Evolutionary conservation across 2,888 invertebrate species (phyloP).

Genomic region (Apeira syringaria): DNA sequence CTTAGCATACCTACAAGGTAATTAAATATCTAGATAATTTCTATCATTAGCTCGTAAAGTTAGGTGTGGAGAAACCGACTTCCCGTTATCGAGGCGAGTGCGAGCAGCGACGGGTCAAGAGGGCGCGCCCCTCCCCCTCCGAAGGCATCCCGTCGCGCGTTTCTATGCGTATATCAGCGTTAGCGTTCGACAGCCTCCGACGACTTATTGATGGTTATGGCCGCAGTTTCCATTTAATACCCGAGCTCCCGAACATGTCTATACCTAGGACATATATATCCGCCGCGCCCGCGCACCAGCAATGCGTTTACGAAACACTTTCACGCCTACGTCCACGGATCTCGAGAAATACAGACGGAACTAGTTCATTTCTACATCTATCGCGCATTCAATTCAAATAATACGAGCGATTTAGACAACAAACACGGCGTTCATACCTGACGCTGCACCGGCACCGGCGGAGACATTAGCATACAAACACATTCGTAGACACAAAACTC

Average conservation of each 20-base stretch:
- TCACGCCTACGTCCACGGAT: slow-evolving; percentile 66
- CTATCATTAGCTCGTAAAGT: slow-evolving; percentile 49
- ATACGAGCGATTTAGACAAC: slow-evolving; percentile 79
- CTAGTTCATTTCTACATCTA: slow-evolving; percentile 79
- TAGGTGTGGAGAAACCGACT: slow-evolving; percentile 59
- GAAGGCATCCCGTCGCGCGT: slow-evolving; percentile 68
- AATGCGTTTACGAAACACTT: slow-evolving; percentile 70
- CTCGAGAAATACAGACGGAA: slow-evolving; percentile 64
- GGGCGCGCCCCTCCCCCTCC: slow-evolving; percentile 71
- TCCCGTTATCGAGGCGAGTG: slow-evolving; percentile 75
- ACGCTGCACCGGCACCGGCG: slow-evolving; percentile 77
- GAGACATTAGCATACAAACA: slow-evolving; percentile 81
- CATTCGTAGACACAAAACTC: slow-evolving; percentile 65
- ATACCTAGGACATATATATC: slow-evolving; percentile 41
- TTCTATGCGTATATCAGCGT: slow-evolving; percentile 78
- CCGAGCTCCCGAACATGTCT: slow-evolving; percentile 55
- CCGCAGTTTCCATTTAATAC: slow-evolving; percentile 66
- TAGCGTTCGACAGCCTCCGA: slow-evolving; percentile 70
- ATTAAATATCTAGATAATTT: slow-evolving; percentile 48
- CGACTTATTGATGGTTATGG: slow-evolving; percentile 77
- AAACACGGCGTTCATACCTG: slow-evolving; percentile 74
- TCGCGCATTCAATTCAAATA: slow-evolving; percentile 83
- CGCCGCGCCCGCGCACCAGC: slow-evolving; percentile 62
- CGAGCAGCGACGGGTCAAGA: slow-evolving; percentile 77
- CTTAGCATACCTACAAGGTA: slow-evolving; percentile 29